Conservation (phyloP, 2,797 vertebrate species). For the Intellagama lesueurii region DNA sequence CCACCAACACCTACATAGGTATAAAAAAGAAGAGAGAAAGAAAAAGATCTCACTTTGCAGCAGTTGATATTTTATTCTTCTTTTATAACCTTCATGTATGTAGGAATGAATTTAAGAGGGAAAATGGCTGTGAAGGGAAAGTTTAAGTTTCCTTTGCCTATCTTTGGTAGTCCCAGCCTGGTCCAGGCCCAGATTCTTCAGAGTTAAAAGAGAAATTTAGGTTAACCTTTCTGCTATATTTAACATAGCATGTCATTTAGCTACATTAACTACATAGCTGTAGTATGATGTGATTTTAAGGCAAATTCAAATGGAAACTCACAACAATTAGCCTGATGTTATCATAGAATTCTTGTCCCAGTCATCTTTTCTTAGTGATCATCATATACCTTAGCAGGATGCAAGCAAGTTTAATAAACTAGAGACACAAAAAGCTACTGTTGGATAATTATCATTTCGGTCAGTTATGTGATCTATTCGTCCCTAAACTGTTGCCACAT, state of each 20-base stretch:
- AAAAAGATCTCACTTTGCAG: too few species aligned
- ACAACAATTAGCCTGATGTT: neutral
- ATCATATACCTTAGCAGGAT: neutral
- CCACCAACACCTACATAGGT: too few species aligned
- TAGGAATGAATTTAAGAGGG: too few species aligned
- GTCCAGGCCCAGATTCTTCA: neutral
- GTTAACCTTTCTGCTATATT: neutral
- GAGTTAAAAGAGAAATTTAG: neutral
- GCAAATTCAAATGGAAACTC: neutral
- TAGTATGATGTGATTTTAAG: neutral
- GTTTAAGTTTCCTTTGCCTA: neutral
- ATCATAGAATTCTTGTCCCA: neutral
- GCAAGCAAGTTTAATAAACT: neutral
- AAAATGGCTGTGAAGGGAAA: too few species aligned
- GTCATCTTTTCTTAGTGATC: neutral
- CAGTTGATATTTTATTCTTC: too few species aligned
- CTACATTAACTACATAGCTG: neutral
- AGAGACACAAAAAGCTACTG: neutral
- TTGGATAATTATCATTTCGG: neutral
- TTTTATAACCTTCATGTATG: too few species aligned
- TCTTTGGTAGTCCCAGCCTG: neutral
- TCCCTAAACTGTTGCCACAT: neutral
- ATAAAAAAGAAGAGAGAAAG: too few species aligned
- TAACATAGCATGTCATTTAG: neutral
- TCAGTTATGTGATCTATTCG: neutral